Evolutionary conservation across 2,113 vertebrate species (phyloP).

Genomic region (Callorhinus ursinus): DNA sequence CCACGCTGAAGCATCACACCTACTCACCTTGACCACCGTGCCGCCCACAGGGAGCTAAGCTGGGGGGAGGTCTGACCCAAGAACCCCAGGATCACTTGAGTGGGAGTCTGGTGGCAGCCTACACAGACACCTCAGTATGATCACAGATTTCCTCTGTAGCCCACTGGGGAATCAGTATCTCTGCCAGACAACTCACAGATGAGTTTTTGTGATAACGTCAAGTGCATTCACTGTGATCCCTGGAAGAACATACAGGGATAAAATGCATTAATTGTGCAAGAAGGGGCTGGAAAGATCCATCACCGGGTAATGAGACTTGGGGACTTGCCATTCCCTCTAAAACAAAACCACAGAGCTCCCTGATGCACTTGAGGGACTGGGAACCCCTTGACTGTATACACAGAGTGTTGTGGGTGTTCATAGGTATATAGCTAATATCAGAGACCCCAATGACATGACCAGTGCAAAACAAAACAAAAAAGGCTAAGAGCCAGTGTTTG

Average conservation of each 20-base stretch:
- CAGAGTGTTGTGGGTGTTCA: neutral
- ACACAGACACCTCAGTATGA: neutral
- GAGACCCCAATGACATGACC: neutral
- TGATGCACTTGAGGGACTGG: neutral
- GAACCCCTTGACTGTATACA: neutral
- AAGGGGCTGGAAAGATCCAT: neutral
- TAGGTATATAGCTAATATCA: too few species aligned
- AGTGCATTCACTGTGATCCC: neutral
- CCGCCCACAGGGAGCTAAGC: neutral
- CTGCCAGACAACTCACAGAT: neutral
- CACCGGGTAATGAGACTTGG: neutral
- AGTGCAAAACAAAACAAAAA: neutral
- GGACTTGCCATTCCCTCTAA: neutral
- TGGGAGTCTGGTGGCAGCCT: accelerated
- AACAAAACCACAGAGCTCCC: neutral
- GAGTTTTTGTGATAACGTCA: neutral
- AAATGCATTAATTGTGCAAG: neutral
- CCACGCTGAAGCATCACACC: too few species aligned
- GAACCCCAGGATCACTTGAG: neutral
- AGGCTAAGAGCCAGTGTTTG: neutral
- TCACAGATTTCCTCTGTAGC: neutral
- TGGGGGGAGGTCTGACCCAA: neutral
- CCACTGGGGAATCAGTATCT: neutral
- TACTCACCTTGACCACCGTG: neutral
- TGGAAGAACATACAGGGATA: neutral